Evolutionary conservation across 2,888 invertebrate species (phyloP).

Genomic region (Cosmia trapezina): DNA sequence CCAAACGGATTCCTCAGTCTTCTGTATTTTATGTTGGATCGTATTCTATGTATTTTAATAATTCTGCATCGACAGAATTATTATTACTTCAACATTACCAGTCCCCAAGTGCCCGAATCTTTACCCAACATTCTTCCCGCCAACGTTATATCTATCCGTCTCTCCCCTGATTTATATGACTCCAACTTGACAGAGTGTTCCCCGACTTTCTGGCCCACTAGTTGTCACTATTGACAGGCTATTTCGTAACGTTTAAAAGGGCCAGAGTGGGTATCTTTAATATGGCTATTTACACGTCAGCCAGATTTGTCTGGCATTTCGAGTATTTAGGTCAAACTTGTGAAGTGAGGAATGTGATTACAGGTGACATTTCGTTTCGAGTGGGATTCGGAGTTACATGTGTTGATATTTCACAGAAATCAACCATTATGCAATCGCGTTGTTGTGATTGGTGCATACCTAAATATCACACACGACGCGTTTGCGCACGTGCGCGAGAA

Average conservation of each 20-base stretch:
- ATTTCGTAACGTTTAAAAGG: slow-evolving; percentile 47
- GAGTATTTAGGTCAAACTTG: slow-evolving; percentile 45
- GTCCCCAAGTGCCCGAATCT: not conserved
- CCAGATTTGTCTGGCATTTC: slow-evolving; percentile 22
- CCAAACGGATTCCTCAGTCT: too few relatives aligned
- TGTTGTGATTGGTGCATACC: slow-evolving; percentile 10
- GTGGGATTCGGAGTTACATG: not conserved
- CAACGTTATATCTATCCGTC: slow-evolving; percentile 23
- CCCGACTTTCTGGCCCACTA: slow-evolving; percentile 12
- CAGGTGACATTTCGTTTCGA: slow-evolving; percentile 22
- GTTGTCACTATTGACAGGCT: slow-evolving; percentile 16
- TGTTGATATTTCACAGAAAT: slow-evolving; percentile 1
- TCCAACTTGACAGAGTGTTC: slow-evolving; percentile 29
- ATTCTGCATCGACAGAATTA: not conserved
- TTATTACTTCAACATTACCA: not conserved
- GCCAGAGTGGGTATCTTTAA: not conserved
- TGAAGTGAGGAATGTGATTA: slow-evolving; percentile 6
- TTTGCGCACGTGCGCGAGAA: slow-evolving; percentile 17
- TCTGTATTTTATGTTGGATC: too few relatives aligned
- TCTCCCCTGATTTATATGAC: slow-evolving; percentile 42
- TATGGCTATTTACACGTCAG: slow-evolving; percentile 8
- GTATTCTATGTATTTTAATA: too few relatives aligned
- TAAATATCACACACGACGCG: not conserved
- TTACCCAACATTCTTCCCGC: slow-evolving; percentile 25
- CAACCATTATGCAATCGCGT: slow-evolving; percentile 6